Conservation (phyloP, 2,888 invertebrate species). For the Nomada goodeniana region DNA sequence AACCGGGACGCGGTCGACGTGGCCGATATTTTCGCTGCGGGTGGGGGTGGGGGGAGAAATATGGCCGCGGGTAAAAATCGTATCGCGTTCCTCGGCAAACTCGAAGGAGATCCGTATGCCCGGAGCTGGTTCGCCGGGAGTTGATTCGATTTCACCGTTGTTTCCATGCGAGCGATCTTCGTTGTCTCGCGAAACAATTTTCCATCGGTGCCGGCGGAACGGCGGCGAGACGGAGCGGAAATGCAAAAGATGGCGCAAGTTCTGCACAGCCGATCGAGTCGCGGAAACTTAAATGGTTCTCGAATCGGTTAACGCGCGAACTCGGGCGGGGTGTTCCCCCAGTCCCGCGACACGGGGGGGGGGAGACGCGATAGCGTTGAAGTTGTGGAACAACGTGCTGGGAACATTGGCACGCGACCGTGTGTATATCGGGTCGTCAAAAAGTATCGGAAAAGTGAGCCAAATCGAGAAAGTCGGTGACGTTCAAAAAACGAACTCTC, state of each 20-base stretch:
- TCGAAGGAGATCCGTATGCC: neutral
- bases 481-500: no score
- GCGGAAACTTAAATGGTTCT: slow-evolving; percentile 17
- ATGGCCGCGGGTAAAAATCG: neutral
- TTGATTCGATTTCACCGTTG: no score
- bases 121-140: neutral
- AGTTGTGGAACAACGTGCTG: neutral
- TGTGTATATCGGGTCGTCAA: neutral
- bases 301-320: neutral
- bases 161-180: neutral
- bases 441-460: slow-evolving; percentile 14
- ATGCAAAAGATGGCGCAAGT: neutral
- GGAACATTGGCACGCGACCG: neutral
- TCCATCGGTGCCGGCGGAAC: no score
- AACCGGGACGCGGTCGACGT: no score
- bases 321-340: neutral
- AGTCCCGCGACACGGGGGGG: no score
- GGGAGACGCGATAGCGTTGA: neutral
- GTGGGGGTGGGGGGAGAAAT: neutral
- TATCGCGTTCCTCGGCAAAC: neutral
- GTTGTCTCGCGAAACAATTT: slow-evolving; percentile 6
- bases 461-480: no score
- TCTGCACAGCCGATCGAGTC: neutral
- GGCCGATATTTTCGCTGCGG: no score
- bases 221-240: neutral